Percentiles rank a stretch among this genome's conserved stretches.
Conservation (phyloP, 53 echinoderm and acorn worm species). For the Patiria pectinifera region DNA sequence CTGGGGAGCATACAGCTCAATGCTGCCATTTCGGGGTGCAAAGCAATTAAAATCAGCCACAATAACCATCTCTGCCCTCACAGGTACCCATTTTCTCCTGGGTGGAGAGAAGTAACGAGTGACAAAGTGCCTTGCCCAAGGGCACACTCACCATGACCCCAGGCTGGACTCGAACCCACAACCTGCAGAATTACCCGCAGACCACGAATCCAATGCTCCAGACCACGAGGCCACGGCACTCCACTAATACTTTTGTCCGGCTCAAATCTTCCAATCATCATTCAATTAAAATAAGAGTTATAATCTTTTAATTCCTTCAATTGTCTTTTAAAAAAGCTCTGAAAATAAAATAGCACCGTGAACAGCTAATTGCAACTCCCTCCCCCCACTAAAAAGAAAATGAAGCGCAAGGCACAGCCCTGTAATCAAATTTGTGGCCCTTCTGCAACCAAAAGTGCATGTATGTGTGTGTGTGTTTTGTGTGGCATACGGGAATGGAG, state of each 20-base stretch:
- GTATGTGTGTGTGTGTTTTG: neutral
- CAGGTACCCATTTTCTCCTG: no score
- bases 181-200: no score
- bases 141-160: no score
- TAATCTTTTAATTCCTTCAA: slow-evolving; percentile 1
- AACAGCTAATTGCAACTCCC: slow-evolving; percentile 18
- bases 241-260: neutral
- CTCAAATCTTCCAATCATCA: neutral
- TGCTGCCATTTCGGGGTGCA: no score
- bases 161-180: no score
- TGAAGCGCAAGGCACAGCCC: slow-evolving; percentile 10
- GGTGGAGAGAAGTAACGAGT: no score
- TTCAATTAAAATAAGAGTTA: neutral
- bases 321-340: neutral
- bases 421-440: slow-evolving; percentile 12
- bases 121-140: no score
- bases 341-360: neutral
- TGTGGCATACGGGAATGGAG: slow-evolving; percentile 26
- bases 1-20: no score
- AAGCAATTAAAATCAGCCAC: no score
- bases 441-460: slow-evolving; percentile 50
- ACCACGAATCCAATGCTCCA: no score
- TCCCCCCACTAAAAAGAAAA: neutral
- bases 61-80: no score
- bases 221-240: no score